Evolutionary conservation across 2,113 vertebrate genomes (phyloP).

Genomic region (Malurus melanocephalus): DNA sequence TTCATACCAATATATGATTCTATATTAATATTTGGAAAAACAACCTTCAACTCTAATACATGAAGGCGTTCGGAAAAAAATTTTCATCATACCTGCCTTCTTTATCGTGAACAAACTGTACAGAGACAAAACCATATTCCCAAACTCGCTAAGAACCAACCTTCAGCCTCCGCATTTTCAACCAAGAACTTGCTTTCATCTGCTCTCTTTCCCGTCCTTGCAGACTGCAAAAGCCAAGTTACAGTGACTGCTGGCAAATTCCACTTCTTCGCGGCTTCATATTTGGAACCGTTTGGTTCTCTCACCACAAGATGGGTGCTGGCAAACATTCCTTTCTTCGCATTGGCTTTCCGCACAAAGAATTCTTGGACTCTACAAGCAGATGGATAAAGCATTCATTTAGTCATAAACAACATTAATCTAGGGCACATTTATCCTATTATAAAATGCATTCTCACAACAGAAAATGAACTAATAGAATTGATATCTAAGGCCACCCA

Average conservation of each 20-base stretch:
- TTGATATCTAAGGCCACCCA: not conserved
- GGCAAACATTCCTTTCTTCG: conserved; percentile 89
- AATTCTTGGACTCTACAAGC: conserved; percentile 90
- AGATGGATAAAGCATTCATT: not conserved
- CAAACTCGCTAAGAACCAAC: conserved; percentile 61
- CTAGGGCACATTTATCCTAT: not conserved
- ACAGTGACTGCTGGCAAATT: conserved; percentile 86
- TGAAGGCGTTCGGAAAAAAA: not conserved
- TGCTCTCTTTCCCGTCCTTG: conserved; percentile 78
- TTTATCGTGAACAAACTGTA: not conserved
- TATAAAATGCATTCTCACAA: not conserved
- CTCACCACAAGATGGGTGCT: conserved; percentile 90
- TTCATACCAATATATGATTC: not conserved
- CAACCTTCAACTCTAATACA: not conserved
- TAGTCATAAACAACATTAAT: not conserved
- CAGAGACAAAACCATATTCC: not conserved
- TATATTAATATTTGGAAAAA: not conserved
- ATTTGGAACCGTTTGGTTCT: conserved; percentile 88
- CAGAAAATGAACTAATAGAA: not conserved
- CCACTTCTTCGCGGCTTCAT: conserved; percentile 93
- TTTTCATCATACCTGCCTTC: not conserved
- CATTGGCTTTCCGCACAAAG: conserved; percentile 89
- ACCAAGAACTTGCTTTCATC: conserved; percentile 83
- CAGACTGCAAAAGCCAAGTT: conserved; percentile 88
- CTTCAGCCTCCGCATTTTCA: conserved; percentile 75